Evolutionary conservation across 92 coral and sea anemone species (phyloP).

Genomic region (Epizoanthus illoricatus): DNA sequence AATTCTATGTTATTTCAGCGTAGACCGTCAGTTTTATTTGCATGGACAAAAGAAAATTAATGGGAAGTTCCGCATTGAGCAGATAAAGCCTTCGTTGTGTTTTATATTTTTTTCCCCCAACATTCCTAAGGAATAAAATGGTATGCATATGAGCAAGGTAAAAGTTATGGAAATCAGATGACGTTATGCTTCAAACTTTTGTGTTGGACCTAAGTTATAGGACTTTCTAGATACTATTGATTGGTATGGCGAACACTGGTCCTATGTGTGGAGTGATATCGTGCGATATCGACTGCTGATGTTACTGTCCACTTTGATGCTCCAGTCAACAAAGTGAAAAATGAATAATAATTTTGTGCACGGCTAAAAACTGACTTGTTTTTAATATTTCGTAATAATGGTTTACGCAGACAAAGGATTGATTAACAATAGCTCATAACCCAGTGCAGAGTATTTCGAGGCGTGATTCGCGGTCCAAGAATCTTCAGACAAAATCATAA

Average conservation of each 20-base stretch:
- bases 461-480: not conserved
- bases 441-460: not conserved
- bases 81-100: too few species aligned
- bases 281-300: not conserved
- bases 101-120: not conserved
- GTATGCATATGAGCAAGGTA: not conserved
- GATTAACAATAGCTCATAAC: not conserved
- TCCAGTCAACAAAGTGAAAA: not conserved
- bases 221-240: too few species aligned
- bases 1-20: too few species aligned
- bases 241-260: not conserved
- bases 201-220: not conserved
- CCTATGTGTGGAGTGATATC: not conserved
- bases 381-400: conserved; percentile 4
- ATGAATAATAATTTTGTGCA: not conserved
- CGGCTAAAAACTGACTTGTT: not conserved
- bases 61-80: too few species aligned
- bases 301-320: not conserved
- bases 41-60: too few species aligned
- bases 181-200: not conserved
- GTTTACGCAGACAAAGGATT: not conserved
- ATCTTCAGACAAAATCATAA: not conserved
- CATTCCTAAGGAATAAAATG: not conserved
- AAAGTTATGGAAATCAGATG: not conserved
- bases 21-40: not conserved